Conservation (phyloP, 64 coral and sea anemone genomes). For the Acropora tenuis region DNA sequence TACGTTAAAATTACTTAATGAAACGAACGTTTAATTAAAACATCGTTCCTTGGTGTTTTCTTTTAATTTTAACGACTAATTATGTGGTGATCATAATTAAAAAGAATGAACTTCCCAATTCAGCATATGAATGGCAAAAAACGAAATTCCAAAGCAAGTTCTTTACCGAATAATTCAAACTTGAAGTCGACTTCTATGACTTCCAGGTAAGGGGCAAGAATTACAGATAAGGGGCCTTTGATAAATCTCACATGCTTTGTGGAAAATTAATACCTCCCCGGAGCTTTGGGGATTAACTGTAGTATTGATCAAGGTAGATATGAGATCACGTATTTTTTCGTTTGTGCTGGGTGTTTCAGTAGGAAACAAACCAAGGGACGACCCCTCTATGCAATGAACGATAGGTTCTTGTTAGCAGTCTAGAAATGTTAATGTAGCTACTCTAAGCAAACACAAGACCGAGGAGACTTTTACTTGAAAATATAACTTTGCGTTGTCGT, state of each 20-base stretch:
- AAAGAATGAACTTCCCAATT: not conserved
- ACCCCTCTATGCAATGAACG: too few species aligned
- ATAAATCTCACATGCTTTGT: not conserved
- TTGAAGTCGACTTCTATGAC: not conserved
- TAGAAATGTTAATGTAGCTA: too few species aligned
- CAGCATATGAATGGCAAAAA: not conserved
- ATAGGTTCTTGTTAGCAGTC: too few species aligned
- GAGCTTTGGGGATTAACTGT: constrained; percentile 1
- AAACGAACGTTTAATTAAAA: too few species aligned
- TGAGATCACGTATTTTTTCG: constrained; percentile 13
- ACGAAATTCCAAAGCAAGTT: not conserved
- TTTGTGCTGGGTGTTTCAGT: not conserved
- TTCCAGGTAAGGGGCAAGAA: not conserved
- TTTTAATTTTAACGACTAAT: too few species aligned
- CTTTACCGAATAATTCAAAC: not conserved
- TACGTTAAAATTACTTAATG: too few species aligned
- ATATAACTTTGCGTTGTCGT: not conserved
- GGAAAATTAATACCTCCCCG: not conserved
- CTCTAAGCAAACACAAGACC: too few species aligned
- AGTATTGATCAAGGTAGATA: constrained; percentile 8
- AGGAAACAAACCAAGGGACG: not conserved
- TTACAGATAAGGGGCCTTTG: not conserved
- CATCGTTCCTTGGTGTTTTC: too few species aligned
- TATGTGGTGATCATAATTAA: too few species aligned
- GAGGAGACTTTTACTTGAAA: too few species aligned